A percentile compares a stretch with the other conserved stretches of the same genome.
These are phyloP conservation scores for Pelecanus crispus DNA, from an alignment of 2,113 vertebrate species.

Conservation along the genomic window DNA sequence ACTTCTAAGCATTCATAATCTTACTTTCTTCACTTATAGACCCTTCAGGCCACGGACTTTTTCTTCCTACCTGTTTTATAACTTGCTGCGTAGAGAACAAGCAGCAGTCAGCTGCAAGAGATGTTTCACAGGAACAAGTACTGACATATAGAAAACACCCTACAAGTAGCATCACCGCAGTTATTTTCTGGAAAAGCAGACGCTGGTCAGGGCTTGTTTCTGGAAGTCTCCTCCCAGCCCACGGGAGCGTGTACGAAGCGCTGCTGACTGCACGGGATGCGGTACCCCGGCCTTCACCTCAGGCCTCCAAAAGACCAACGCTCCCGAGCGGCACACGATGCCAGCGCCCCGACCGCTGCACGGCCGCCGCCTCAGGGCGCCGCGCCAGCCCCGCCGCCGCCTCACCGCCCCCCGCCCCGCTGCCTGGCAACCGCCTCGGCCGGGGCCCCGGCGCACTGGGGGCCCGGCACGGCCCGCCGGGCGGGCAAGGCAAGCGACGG, in stretches of 20 bases:
- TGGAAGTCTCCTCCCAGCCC: background rate
- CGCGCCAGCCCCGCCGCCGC: background rate
- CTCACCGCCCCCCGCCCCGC: background rate
- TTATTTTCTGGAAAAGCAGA: background rate
- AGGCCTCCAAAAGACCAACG: accelerated
- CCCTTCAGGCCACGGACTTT: background rate
- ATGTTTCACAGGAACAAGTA: background rate
- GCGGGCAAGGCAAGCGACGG: background rate
- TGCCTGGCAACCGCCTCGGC: background rate
- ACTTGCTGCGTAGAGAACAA: background rate
- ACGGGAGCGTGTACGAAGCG: accelerated
- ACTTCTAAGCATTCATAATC: background rate
- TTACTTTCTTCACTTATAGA: background rate
- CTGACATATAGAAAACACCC: background rate
- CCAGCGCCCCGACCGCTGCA: accelerated
- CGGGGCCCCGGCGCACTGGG: background rate
- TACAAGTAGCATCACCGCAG: background rate
- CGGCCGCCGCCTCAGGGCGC: background rate
- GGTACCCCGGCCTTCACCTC: background rate
- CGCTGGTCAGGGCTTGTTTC: background rate
- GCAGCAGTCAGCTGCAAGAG: background rate
- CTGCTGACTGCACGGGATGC: accelerated
- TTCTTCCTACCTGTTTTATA: background rate
- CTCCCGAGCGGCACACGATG: accelerated
- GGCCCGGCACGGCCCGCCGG: background rate